Evolutionary conservation across 2,888 invertebrate species (phyloP).

Genomic region (Papilio demoleus): DNA sequence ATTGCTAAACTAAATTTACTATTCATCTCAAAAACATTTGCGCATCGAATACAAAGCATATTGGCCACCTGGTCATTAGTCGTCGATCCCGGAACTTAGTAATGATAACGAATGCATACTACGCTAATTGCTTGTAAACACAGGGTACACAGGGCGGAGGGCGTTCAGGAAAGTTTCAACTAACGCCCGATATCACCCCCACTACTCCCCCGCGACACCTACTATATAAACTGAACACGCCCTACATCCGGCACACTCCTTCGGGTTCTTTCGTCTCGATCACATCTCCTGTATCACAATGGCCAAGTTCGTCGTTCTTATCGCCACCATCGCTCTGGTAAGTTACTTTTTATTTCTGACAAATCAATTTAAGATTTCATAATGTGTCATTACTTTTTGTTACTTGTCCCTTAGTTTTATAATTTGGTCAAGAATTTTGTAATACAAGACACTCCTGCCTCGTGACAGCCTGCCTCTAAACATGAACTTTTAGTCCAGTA

Average conservation of each 20-base stretch:
- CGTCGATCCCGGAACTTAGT: conserved; percentile 39
- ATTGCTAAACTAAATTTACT: conserved; percentile 5
- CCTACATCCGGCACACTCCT: conserved; percentile 54
- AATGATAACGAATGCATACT: conserved; percentile 31
- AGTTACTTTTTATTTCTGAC: conserved; percentile 52
- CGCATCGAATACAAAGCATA: conserved; percentile 3
- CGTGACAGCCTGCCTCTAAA: too few relatives aligned
- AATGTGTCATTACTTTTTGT: too few relatives aligned
- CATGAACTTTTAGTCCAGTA: too few relatives aligned
- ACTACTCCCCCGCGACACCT: conserved; percentile 34
- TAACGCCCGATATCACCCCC: conserved; percentile 41
- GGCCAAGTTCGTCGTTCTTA: conserved; percentile 64
- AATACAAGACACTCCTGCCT: too few relatives aligned
- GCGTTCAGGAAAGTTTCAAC: conserved; percentile 50
- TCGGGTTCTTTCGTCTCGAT: conserved; percentile 49
- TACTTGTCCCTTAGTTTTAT: too few relatives aligned
- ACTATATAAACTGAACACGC: conserved; percentile 52
- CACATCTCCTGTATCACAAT: conserved; percentile 48
- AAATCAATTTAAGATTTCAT: background rate
- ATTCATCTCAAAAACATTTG: background rate
- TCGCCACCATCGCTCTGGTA: conserved; percentile 70
- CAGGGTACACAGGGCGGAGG: conserved; percentile 44
- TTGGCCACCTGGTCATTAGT: conserved; percentile 35
- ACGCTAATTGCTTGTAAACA: conserved; percentile 45
- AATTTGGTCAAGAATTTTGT: too few relatives aligned